Conservation (phyloP, 2,113 vertebrate genomes). For the Prionailurus bengalensis region DNA sequence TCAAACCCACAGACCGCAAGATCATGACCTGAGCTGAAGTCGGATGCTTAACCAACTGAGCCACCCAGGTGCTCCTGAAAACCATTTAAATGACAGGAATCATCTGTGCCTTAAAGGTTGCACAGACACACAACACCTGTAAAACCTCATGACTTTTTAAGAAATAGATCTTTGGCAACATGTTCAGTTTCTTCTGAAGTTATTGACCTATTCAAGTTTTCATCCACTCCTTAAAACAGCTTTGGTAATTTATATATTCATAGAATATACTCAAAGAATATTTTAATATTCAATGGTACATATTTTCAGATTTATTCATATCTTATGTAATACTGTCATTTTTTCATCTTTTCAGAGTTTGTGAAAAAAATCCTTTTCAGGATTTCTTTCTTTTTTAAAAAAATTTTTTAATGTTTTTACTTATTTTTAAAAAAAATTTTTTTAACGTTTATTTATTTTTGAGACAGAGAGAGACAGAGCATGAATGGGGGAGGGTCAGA, state of each 20-base stretch:
- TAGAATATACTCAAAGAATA: not conserved
- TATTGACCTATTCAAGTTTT: not conserved
- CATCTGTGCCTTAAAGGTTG: not conserved
- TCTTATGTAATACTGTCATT: not conserved
- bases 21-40: no score
- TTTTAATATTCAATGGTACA: not conserved
- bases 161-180: not conserved
- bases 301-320: not conserved
- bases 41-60: no score
- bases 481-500: no score
- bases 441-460: not conserved
- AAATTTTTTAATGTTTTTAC: not conserved
- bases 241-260: not conserved
- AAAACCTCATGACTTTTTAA: not conserved
- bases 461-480: no score
- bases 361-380: not conserved
- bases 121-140: not conserved
- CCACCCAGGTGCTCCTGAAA: no score
- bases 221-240: not conserved
- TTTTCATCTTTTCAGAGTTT: not conserved
- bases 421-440: not conserved
- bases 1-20: no score
- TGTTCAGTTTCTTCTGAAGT: not conserved
- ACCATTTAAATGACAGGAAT: not conserved
- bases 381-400: not conserved